Base-by-base conservation (phyloP, 2,113 vertebrate species). In the Paralichthys olivaceus region DNA sequence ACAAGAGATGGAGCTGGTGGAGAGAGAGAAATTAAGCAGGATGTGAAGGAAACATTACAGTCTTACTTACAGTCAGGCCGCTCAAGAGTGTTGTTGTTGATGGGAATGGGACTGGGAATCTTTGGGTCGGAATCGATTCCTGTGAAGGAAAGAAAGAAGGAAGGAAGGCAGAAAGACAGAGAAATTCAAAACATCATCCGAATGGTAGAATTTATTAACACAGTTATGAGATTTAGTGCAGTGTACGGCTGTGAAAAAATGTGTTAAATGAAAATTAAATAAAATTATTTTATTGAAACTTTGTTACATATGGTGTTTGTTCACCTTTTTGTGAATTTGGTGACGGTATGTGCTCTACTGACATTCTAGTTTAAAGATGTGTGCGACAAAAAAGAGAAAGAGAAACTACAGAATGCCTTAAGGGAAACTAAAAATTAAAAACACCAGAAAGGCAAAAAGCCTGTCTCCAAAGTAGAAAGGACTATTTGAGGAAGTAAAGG, bases 41-140 rank as follows among this genome's bases (percentile, higher is more conserved):
- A 77, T 63, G 69, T 90, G 54, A 45, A 28, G 26, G 47, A n/a
- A 19, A 53, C 54, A 32, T 55, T 17, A 19, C 4, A 47, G 49
- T 17, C 5, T 9, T 45, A 90, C 92, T 92, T 87, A 93, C 92
- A 43, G 43, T 89, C 89, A 22, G 82, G 77, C 7, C 78, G 67
- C n/a, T 66, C 69, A 64, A 78, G 34, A 40, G 87, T 91, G 77
- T 66, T 87, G 59, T 92, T 92, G 85, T 69, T 88, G 81, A 69
- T 15, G 13, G 85, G 76, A 54, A 80, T 68, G 53, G 85, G 77
- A 54, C 75, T 68, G 53, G 82, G 57, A 56, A 76, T 85, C 68
- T 91, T 90, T 25, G 77, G 59, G 61, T 90, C 88, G 17, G 87
- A 69, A 62, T 92, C 92, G 25, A 86, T 81, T 87, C 78, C 87